Evolutionary conservation across 2,888 invertebrate genomes (phyloP).

Genomic region (Thumatha senex): DNA sequence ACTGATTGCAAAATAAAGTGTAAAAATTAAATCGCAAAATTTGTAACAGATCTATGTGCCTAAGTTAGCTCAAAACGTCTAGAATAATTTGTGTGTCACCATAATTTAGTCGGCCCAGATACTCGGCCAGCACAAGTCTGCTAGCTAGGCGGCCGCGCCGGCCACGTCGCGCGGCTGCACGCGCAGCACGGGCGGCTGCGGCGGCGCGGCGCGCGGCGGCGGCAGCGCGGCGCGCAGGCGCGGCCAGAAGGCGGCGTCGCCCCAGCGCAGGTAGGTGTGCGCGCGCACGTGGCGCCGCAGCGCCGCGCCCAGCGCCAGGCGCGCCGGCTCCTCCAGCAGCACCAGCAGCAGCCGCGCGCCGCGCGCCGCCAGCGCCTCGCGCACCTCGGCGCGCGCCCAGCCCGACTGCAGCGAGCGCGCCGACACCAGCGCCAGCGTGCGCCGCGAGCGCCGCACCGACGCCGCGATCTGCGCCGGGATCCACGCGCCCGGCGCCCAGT

Average conservation of each 20-base stretch:
- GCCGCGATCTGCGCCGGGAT: slow-evolving; percentile 37
- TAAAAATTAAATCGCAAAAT: too few relatives aligned
- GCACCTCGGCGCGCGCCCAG: slow-evolving; percentile 87
- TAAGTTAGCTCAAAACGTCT: too few relatives aligned
- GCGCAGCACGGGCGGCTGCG: slow-evolving; percentile 72
- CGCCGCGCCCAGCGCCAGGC: slow-evolving; percentile 84
- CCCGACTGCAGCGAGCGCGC: slow-evolving; percentile 59
- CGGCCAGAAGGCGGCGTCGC: slow-evolving; percentile 92
- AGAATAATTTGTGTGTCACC: too few relatives aligned
- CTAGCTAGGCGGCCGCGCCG: neutral
- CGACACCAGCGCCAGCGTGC: slow-evolving; percentile 35
- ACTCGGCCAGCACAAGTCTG: too few relatives aligned
- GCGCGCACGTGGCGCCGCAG: slow-evolving; percentile 86
- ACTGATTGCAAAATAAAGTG: too few relatives aligned
- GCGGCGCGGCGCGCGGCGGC: slow-evolving; percentile 4
- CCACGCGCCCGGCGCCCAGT: slow-evolving; percentile 37
- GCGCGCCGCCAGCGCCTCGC: slow-evolving; percentile 77
- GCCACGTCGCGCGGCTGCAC: neutral
- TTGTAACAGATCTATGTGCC: too few relatives aligned
- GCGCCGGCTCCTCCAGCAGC: slow-evolving; percentile 79
- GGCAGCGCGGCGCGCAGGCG: slow-evolving; percentile 88
- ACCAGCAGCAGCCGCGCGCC: slow-evolving; percentile 89
- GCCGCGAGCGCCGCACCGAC: slow-evolving; percentile 26
- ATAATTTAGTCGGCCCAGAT: too few relatives aligned
- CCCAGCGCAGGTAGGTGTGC: slow-evolving; percentile 93